Base-by-base conservation (phyloP, 2,797 vertebrate species). In the Parotocinclus haroldoi region DNA sequence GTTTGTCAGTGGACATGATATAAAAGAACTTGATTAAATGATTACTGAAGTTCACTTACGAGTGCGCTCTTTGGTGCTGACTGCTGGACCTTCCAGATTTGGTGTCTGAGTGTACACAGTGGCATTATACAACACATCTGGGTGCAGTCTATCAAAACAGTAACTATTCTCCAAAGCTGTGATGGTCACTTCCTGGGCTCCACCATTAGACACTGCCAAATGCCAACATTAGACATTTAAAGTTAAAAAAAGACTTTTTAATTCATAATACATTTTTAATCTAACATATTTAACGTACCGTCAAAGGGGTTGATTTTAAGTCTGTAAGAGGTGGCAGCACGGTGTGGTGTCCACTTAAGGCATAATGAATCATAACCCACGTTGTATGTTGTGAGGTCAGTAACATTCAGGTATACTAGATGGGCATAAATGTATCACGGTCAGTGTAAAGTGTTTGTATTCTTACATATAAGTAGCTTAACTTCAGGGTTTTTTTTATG, bases 321-420 rank as follows among this genome's bases (percentile, higher is more conserved):
- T 73, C 96, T 93, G 86, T 99, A 99, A n/a, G 97, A 99, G 13
- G 95, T 94, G 51, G 96, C 97, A 50, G 95, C 89, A 65, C 95
- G 89, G 78, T 99, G 96, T 72, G 94, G 89, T 1, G 92, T 88
- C 96, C 97, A 99, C 64, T 85, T 86, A 64, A 97, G 79, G 82
- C 97, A 99, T 84, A 95, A 94, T 0, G 87, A 86, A 73, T 99
- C 92, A 77, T 94, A 95, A 53, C 89, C 91, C 3, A 98, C 88
- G 14, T 96, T 90, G 81, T 97, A 96, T 58, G 89, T 95, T 78
- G 72, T 91, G 80, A 98, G 82, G 78, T 93, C 94, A 7, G 91
- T 94, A 78, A 99, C 94, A 54, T 98, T 98, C 82, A 99, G 87
- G 85, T 95, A 98, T 67, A 99, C 97, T 99, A 75, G 18, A 77